A percentile compares a stretch with the other conserved stretches of the same genome.
Evolutionary conservation across 2,113 vertebrate genomes (phyloP).

Genomic region (Tetraodon nigroviridis): DNA sequence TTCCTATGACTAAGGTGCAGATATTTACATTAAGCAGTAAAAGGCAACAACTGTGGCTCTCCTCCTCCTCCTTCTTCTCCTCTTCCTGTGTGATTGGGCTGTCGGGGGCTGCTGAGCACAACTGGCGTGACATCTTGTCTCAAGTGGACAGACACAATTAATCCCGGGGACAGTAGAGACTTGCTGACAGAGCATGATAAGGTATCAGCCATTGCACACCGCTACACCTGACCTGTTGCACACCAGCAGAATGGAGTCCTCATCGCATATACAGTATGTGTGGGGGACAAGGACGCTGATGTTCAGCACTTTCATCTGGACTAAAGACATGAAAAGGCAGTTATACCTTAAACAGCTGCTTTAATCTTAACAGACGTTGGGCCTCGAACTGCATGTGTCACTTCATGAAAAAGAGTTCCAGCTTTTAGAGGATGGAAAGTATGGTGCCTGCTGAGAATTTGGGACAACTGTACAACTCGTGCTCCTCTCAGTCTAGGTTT

Average conservation of each 20-base stretch:
- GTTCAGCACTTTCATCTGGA: neutral
- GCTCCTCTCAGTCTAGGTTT: conserved; percentile 5
- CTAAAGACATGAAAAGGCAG: neutral
- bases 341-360: too few relatives aligned
- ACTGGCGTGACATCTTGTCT: conserved; percentile 54
- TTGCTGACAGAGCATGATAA: conserved; percentile 64
- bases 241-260: conserved; percentile 38
- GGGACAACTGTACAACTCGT: neutral
- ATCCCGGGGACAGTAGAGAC: conserved; percentile 58
- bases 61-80: conserved; percentile 13
- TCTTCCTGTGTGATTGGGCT: conserved; percentile 17
- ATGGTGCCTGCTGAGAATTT: too few relatives aligned
- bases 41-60: conserved; percentile 18
- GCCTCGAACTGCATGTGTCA: neutral
- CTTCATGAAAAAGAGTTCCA: neutral
- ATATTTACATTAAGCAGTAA: neutral
- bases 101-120: conserved; percentile 40
- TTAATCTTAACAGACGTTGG: conserved; percentile 1
- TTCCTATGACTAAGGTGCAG: too few relatives aligned
- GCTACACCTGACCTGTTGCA: conserved; percentile 49
- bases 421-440: neutral
- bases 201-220: conserved; percentile 40
- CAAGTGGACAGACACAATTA: conserved; percentile 63
- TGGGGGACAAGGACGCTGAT: too few relatives aligned
- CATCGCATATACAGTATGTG: conserved; percentile 19